A percentile compares a stretch with the other conserved stretches of the same genome.
Evolutionary conservation across 2,797 vertebrate species (phyloP).

Genomic region (Triplophysa yarkandensis): DNA sequence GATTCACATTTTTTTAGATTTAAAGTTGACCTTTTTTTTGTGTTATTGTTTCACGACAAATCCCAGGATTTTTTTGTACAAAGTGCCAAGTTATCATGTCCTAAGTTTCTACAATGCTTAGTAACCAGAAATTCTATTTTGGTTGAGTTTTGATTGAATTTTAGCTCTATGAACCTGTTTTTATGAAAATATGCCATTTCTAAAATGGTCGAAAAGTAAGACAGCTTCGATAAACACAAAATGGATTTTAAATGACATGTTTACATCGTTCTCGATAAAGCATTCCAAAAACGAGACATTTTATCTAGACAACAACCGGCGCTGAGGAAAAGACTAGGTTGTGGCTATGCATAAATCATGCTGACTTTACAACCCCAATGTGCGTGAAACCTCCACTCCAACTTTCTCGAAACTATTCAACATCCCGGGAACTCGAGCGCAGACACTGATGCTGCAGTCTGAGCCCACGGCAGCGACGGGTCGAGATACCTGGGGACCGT

Average conservation of each 20-base stretch:
- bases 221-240: too few relatives aligned
- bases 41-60: too few relatives aligned
- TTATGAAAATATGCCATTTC: too few relatives aligned
- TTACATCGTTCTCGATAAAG: neutral
- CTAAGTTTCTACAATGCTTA: too few relatives aligned
- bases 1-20: too few relatives aligned
- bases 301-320: neutral
- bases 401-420: neutral
- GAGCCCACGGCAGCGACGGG: slow-evolving; percentile 10
- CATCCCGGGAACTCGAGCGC: slow-evolving; percentile 3
- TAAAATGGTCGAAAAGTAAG: too few relatives aligned
- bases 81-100: too few relatives aligned
- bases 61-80: too few relatives aligned
- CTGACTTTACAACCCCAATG: neutral
- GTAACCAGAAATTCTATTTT: too few relatives aligned
- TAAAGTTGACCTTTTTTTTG: too few relatives aligned
- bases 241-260: neutral
- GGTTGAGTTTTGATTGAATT: too few relatives aligned
- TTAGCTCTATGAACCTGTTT: too few relatives aligned
- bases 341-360: neutral
- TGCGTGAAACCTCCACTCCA: neutral
- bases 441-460: slow-evolving; percentile 1
- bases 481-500: slow-evolving; percentile 18
- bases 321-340: neutral
- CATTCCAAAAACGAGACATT: neutral